phyloP scores from a whole-genome alignment of 2,888 invertebrate species.

The Sialis fuliginosa region DNA sequence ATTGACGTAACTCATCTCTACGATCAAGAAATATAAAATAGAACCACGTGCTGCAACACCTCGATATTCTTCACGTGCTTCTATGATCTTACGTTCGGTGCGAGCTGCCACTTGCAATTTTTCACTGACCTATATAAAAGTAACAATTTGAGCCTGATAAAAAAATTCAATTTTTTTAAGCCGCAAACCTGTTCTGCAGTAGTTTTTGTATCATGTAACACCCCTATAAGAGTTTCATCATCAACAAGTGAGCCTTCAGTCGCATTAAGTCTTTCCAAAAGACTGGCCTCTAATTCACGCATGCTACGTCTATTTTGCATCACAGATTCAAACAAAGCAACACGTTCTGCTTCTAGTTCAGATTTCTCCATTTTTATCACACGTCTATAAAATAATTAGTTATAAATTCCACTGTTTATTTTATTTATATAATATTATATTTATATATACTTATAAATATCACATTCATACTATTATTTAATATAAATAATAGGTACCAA shows the following conservation, averaged over 20 bases:
- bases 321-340: constrained; percentile 84
- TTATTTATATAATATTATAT: no score
- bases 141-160: constrained; percentile 71
- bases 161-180: constrained; percentile 32
- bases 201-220: constrained; percentile 57
- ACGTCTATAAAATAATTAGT: constrained; percentile 31
- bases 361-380: constrained; percentile 94
- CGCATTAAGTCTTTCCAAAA: constrained; percentile 79
- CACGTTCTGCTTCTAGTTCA: constrained; percentile 85
- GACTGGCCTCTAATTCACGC: constrained; percentile 87
- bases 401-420: not conserved
- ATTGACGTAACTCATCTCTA: constrained; percentile 94
- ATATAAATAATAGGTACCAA: not conserved
- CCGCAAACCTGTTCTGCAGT: constrained; percentile 29
- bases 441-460: no score
- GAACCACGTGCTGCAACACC: constrained; percentile 90
- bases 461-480: no score
- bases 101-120: constrained; percentile 83
- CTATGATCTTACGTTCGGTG: constrained; percentile 85
- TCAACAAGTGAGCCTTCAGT: constrained; percentile 89
- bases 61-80: constrained; percentile 87
- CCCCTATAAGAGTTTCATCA: constrained; percentile 85
- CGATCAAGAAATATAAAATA: constrained; percentile 87
- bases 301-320: constrained; percentile 92
- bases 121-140: constrained; percentile 41